Conservation (phyloP, 2,888 invertebrate species). For the Eupeodes luniger region DNA sequence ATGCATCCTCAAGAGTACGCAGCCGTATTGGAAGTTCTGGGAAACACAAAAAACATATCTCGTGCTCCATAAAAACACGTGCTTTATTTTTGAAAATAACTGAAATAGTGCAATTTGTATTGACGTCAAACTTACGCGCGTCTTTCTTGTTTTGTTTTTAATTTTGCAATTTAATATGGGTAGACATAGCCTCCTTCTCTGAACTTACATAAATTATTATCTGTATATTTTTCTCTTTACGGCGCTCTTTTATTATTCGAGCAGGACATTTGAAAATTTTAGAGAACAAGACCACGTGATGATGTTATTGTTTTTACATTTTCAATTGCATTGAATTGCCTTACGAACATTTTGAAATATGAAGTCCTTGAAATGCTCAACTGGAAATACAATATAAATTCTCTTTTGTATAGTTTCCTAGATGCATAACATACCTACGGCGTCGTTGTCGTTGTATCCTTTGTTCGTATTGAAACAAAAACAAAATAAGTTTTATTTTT, state of each 20-base stretch:
- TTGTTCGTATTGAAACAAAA: background rate
- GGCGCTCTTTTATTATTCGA: slow-evolving; percentile 17
- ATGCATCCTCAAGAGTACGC: slow-evolving; percentile 21
- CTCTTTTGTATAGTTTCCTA: slow-evolving; percentile 32
- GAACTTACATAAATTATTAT: background rate
- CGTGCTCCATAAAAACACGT: slow-evolving; percentile 60
- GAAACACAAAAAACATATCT: slow-evolving; percentile 6
- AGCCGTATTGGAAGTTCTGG: slow-evolving; percentile 54
- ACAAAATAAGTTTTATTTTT: background rate
- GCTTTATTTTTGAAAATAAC: slow-evolving; percentile 12
- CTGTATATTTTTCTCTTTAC: slow-evolving; percentile 3
- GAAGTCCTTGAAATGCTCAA: slow-evolving; percentile 68
- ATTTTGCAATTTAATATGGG: background rate
- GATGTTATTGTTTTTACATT: slow-evolving; percentile 70
- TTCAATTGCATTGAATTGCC: slow-evolving; percentile 20
- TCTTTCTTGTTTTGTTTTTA: slow-evolving; percentile 20
- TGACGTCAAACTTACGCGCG: slow-evolving; percentile 53
- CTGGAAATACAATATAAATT: slow-evolving; percentile 45
- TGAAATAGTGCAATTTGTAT: slow-evolving; percentile 52
- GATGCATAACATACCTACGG: background rate
- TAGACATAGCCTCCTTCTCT: background rate
- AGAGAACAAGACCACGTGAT: slow-evolving; percentile 69
- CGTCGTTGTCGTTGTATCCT: slow-evolving; percentile 11
- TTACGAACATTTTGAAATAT: background rate
- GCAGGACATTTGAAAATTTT: slow-evolving; percentile 54